Base-by-base conservation (phyloP, 2,797 vertebrate species). In the Holocentrus rufus region DNA sequence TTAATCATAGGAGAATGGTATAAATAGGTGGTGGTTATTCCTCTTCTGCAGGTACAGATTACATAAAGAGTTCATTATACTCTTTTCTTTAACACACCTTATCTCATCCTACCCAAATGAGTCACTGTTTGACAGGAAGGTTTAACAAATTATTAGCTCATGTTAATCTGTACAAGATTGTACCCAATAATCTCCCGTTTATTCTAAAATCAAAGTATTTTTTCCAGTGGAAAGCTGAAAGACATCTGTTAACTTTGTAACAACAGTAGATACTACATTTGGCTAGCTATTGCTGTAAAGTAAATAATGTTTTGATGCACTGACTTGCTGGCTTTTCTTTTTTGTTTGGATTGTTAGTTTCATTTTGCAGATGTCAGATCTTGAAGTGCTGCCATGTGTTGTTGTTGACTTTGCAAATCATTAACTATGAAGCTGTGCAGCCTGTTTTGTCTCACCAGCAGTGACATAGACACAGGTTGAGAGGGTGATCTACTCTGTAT, bases 311-410 rank as follows among this genome's bases (percentile, higher is more conserved):
- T 69, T 36, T 70, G 66, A 47, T 61, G 34, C 14, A 20, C 18
- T 78, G 39, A 49, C 70, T 58, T 44, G 20, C 11, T 3, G 5
- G 30, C 44, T 61, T 25, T n/a, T 52, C 17, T 5, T 52, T 52
- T 36, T 34, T 31, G 75, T 73, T 81, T 55, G 54, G 77, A 36
- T 74, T 80, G 60, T 61, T 80, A 61, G 71, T 66, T 75, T 63
- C 54, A 72, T 55, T 20, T 55, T 42, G n/a, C 44, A 55, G 56
- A 65, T 63, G 54, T 59, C 65, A 81, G 25, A 71, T 76, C 64
- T 53, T 75, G 68, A 87, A 85, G 62, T 75, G 74, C 50, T 82
- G 75, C 62, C 71, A 79, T 68, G 62, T 86, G 81, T 80, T 66
- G 42, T 67, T 65, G 31, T 57, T 64, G 34, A 6, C 63, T 85